Evolutionary conservation across 2,113 vertebrate species (phyloP).

Genomic region (Pachyramphus minor): DNA sequence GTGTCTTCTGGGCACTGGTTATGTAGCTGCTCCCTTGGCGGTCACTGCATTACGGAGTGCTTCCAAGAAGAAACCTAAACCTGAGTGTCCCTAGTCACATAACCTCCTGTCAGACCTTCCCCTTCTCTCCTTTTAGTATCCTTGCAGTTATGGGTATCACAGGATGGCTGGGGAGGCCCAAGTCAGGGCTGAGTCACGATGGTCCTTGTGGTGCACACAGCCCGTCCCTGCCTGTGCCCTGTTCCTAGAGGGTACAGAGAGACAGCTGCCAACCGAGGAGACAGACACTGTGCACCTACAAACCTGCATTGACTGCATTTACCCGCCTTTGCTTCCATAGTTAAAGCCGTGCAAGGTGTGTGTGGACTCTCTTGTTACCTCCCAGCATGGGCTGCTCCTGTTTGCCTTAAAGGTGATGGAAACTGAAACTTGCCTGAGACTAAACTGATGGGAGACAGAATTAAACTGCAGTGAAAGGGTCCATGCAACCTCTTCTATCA

Average conservation of each 20-base stretch:
- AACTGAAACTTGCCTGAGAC: neutral
- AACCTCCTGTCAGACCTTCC: slow-evolving; percentile 19
- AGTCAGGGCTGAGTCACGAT: neutral
- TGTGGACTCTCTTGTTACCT: neutral
- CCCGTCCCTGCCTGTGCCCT: fast-evolving
- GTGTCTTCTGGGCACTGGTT: neutral
- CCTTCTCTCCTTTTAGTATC: slow-evolving; percentile 46
- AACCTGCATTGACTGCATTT: neutral
- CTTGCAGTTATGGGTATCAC: neutral
- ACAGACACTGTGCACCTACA: fast-evolving
- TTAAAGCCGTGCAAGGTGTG: neutral
- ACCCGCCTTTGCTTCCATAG: neutral
- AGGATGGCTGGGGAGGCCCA: neutral
- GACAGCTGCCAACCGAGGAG: neutral
- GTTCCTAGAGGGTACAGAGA: fast-evolving
- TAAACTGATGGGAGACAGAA: neutral
- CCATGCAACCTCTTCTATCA: neutral
- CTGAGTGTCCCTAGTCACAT: neutral
- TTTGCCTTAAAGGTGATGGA: neutral
- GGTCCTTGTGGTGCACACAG: neutral
- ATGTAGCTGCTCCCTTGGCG: neutral
- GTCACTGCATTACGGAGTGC: neutral
- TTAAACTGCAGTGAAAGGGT: neutral
- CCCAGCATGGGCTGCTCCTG: neutral
- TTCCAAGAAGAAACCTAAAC: slow-evolving; percentile 63